These are phyloP conservation scores for Diglossa cyanea DNA, from an alignment of 2,797 vertebrate genomes.

Conservation along the genomic window DNA sequence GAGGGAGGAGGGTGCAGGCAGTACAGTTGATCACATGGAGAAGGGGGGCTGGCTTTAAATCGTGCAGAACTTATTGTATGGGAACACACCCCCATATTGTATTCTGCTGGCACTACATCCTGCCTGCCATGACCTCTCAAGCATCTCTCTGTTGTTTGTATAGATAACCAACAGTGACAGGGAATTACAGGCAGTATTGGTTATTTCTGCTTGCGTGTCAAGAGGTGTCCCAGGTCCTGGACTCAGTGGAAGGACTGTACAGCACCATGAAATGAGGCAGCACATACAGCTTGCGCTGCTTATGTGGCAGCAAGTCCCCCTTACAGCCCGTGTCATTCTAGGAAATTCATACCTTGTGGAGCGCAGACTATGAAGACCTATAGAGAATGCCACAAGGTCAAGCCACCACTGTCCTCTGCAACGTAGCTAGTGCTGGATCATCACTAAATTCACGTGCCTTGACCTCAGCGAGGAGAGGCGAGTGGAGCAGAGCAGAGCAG, in stretches of 20 bases:
- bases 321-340: neutral
- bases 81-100: neutral
- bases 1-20: neutral
- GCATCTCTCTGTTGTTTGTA: neutral
- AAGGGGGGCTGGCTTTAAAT: neutral
- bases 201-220: neutral
- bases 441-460: fast-evolving
- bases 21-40: neutral
- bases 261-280: neutral
- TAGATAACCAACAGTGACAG: neutral
- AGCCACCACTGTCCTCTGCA: neutral
- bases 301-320: neutral
- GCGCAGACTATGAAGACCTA: neutral
- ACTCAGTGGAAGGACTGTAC: neutral
- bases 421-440: neutral
- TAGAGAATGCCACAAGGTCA: neutral
- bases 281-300: fast-evolving
- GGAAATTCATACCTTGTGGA: neutral
- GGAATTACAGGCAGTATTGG: neutral
- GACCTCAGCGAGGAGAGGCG: fast-evolving
- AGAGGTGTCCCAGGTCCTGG: neutral
- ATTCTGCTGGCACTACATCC: neutral
- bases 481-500: fast-evolving
- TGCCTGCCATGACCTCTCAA: neutral
- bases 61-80: neutral